A percentile compares a stretch with the other conserved stretches of the same genome.
Evolutionary conservation across 1,140 invertebrate species (phyloP).

Genomic region (Condylostylus longicornis): DNA sequence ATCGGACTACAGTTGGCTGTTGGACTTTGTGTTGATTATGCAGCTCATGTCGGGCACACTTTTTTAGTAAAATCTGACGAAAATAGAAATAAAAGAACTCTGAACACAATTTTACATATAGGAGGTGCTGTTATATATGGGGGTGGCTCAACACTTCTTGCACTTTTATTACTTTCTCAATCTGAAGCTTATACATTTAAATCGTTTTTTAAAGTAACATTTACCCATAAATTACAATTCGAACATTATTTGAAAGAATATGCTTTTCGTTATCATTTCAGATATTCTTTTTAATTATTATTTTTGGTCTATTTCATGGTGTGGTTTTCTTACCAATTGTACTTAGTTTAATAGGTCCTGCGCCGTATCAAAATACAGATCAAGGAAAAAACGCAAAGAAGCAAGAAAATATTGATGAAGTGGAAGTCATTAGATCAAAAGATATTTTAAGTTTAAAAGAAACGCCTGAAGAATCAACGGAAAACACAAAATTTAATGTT

Average conservation of each 20-base stretch:
- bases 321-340: constrained; percentile 58
- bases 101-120: constrained; percentile 56
- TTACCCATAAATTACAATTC: background rate
- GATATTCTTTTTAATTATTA: constrained; percentile 60
- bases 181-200: constrained; percentile 66
- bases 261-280: too few relatives aligned
- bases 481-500: too few relatives aligned
- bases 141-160: constrained; percentile 62
- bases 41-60: constrained; percentile 74
- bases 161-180: constrained; percentile 53
- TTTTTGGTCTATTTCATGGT: constrained; percentile 64
- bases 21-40: constrained; percentile 77
- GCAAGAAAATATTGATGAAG: too few relatives aligned
- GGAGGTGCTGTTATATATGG: constrained; percentile 68
- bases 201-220: constrained; percentile 56
- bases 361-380: constrained; percentile 34
- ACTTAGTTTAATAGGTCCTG: constrained; percentile 53
- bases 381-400: too few relatives aligned
- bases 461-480: too few relatives aligned
- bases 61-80: constrained; percentile 45
- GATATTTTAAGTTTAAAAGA: too few relatives aligned
- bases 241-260: background rate
- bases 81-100: constrained; percentile 42
- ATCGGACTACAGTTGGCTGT: constrained; percentile 72
- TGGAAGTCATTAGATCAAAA: too few relatives aligned